A percentile compares a stretch with the other conserved stretches of the same genome.
Evolutionary conservation across 2,113 vertebrate species (phyloP).

Genomic region (Copsychus sechellarum): DNA sequence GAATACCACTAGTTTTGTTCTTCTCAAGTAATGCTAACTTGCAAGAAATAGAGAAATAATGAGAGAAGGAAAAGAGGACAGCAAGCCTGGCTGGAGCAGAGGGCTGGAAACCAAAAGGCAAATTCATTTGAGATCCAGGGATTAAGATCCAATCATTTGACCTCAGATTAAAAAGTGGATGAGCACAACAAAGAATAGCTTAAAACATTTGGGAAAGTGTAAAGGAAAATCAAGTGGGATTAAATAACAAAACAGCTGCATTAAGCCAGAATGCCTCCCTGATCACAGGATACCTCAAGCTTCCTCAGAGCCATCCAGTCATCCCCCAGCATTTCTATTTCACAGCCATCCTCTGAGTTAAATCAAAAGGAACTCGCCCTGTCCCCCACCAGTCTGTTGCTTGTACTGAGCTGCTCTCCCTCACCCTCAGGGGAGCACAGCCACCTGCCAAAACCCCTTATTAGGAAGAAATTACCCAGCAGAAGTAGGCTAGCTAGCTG

Average conservation of each 20-base stretch:
- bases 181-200: conserved; percentile 37
- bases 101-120: background rate
- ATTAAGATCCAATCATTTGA: conserved; percentile 33
- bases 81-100: background rate
- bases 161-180: conserved; percentile 22
- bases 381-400: background rate
- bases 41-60: background rate
- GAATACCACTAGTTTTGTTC: background rate
- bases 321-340: background rate
- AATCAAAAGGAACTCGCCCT: background rate
- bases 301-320: background rate
- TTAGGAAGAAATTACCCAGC: background rate
- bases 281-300: background rate
- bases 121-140: conserved; percentile 4
- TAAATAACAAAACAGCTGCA: conserved; percentile 37
- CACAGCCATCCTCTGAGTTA: background rate
- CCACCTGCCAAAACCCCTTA: background rate
- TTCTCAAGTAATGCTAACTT: background rate
- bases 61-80: background rate
- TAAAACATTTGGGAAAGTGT: conserved; percentile 53
- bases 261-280: background rate
- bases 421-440: background rate
- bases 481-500: background rate
- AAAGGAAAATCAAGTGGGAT: conserved; percentile 17
- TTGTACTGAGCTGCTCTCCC: background rate